Conservation (phyloP, 2,113 vertebrate species). For the Cinclus mexicanus region DNA sequence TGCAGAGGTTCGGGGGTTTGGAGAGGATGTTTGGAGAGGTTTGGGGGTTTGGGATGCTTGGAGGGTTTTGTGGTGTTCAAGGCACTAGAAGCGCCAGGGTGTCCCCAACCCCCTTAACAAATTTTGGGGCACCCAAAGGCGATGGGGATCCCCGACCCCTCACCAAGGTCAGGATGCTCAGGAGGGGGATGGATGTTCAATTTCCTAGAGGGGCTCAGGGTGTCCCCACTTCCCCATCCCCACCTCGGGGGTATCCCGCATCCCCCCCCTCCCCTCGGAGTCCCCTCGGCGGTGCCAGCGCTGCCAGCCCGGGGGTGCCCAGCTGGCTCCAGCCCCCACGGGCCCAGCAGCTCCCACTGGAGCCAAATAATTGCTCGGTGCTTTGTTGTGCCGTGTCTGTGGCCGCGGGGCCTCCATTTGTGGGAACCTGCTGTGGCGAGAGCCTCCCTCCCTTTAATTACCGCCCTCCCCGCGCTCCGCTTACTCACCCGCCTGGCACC, state of each 20-base stretch:
- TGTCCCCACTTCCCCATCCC: too few species aligned
- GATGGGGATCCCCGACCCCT: neutral
- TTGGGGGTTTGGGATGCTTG: too few species aligned
- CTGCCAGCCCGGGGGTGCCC: conserved; percentile 55
- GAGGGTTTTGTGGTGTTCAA: neutral
- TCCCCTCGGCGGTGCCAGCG: neutral
- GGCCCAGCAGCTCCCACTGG: conserved; percentile 77
- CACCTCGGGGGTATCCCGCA: too few species aligned
- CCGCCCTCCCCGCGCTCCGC: conserved; percentile 68
- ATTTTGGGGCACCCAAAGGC: neutral
- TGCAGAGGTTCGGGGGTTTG: fast-evolving
- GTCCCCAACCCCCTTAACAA: neutral
- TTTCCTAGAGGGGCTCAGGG: neutral
- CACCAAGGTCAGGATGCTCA: too few species aligned
- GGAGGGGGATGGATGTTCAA: too few species aligned
- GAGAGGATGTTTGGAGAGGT: too few species aligned
- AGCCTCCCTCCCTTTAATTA: conserved; percentile 79
- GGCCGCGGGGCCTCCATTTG: conserved; percentile 80
- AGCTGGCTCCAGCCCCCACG: conserved; percentile 68
- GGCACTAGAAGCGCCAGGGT: neutral
- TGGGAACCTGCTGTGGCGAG: conserved; percentile 78
- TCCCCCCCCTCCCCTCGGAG: too few species aligned
- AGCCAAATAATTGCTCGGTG: conserved; percentile 82
- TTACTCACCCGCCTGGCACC: conserved; percentile 72
- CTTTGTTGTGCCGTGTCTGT: conserved; percentile 81